Base-by-base conservation (phyloP, 2,888 invertebrate genomes). In the Drosophila paranaensis region DNA sequence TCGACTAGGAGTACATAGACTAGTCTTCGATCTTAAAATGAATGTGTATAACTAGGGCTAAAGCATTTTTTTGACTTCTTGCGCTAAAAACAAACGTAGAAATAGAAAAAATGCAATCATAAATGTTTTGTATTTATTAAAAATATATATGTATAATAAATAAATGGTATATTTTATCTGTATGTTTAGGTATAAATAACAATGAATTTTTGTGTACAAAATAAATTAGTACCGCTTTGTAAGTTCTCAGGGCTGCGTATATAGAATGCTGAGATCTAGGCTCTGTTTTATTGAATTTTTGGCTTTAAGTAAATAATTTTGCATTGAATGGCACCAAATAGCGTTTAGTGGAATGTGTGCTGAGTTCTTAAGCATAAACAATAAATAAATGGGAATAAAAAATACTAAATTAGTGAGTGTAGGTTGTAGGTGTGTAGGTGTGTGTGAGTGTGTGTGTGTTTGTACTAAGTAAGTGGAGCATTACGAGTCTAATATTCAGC, bases 51-150 rank as follows among this genome's bases (percentile, higher is more conserved):
- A 72, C 33, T 42, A 45, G n/a, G 33, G 27, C 40, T 58, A 64
- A 56, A 83, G 65, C 74, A 77, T 71, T 80, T 84, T 83, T 74
- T 82, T 60, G 81, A 81, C 82, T 83, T 88, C 88, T 88, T 88
- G 86, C 73, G 68, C 63, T 66, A 60, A 63, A 65, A 81, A 64
- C 57, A 60, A 79, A 67, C n/a, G 11, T 25, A 30, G 13, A 33
- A 64, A 40, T 35, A 10, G 4, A n/a, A 64, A 35, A 13, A 62
- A 79, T 74, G 51, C 50, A 82, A 82, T 76, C 9, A 51, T 54
- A 13, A 60, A 25, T 39, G 30, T 51, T 37, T 3, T 30, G 69
- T 81, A 67, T 61, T 70, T 70, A 70, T 76, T 57, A 20, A 63
- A 66, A 63, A 46, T 20, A 20, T 20, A 20, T 48, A 65, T 63